A percentile compares a stretch with the other conserved stretches of the same genome.
These are phyloP conservation scores for Limnodromus scolopaceus DNA, from an alignment of 2,797 vertebrate species.

Conservation along the genomic window DNA sequence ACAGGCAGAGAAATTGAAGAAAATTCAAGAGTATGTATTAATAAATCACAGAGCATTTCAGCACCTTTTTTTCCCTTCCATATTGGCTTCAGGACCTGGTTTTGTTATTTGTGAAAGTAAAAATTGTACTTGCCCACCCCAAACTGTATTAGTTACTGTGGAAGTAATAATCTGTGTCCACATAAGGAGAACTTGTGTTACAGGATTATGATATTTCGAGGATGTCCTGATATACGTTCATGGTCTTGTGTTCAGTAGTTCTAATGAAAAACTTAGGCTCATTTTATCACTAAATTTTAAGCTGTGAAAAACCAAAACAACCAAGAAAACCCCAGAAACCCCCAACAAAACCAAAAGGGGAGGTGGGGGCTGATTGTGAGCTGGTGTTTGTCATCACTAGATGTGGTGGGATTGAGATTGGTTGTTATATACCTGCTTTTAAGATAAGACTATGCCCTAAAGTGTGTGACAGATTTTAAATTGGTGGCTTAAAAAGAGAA, in stretches of 20 bases:
- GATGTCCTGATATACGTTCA: neutral
- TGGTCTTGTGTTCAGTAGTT: neutral
- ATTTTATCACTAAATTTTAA: neutral
- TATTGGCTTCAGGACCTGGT: slow-evolving; percentile 6
- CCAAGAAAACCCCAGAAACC: neutral
- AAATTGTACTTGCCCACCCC: neutral
- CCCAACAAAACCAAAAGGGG: neutral
- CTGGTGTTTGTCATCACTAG: neutral
- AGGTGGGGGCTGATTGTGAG: neutral
- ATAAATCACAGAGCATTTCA: neutral
- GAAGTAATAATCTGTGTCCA: neutral
- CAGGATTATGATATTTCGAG: neutral
- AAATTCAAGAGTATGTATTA: slow-evolving; percentile 87
- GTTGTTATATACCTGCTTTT: neutral
- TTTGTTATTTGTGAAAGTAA: slow-evolving; percentile 26
- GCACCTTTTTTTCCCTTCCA: neutral
- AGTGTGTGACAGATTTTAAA: neutral
- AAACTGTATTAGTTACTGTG: neutral
- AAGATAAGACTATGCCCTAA: neutral
- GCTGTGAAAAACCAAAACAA: neutral
- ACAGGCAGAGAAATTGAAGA: slow-evolving; percentile 94
- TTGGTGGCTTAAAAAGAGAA: neutral
- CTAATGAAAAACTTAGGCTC: neutral
- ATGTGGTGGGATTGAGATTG: neutral
- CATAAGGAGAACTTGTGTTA: neutral